Percentiles rank a stretch among this genome's conserved stretches.
These are phyloP conservation scores for Anableps anableps DNA, from an alignment of 2,797 vertebrate genomes.

Conservation along the genomic window DNA sequence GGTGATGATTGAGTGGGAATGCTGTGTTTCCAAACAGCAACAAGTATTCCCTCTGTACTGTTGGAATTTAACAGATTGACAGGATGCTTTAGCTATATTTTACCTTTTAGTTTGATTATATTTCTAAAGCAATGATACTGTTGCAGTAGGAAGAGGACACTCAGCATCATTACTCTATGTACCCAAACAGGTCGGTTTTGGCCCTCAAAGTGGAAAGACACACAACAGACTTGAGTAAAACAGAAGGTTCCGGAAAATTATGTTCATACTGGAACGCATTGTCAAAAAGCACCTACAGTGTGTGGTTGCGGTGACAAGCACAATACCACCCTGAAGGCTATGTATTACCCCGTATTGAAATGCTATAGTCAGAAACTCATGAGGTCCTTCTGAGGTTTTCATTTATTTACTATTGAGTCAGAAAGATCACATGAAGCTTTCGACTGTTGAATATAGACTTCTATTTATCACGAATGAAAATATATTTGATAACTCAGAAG, in stretches of 20 bases:
- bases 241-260: neutral
- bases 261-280: neutral
- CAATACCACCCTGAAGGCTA: neutral
- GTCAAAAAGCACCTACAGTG: neutral
- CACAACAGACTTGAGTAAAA: neutral
- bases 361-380: neutral
- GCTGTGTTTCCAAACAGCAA: no score
- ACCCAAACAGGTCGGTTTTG: neutral
- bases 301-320: neutral
- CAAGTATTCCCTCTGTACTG: no score
- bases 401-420: neutral
- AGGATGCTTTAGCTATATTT: no score
- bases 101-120: no score
- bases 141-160: neutral
- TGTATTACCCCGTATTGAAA: conserved; percentile 1
- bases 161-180: neutral
- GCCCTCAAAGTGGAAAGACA: neutral
- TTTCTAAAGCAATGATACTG: neutral
- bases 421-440: neutral
- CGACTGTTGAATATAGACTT: neutral
- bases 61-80: no score
- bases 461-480: neutral
- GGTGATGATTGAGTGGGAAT: no score
- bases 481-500: neutral
- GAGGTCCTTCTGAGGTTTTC: neutral